These are phyloP conservation scores for Sebastes melanostomus DNA, from an alignment of 2,797 vertebrate species.

Conservation along the genomic window DNA sequence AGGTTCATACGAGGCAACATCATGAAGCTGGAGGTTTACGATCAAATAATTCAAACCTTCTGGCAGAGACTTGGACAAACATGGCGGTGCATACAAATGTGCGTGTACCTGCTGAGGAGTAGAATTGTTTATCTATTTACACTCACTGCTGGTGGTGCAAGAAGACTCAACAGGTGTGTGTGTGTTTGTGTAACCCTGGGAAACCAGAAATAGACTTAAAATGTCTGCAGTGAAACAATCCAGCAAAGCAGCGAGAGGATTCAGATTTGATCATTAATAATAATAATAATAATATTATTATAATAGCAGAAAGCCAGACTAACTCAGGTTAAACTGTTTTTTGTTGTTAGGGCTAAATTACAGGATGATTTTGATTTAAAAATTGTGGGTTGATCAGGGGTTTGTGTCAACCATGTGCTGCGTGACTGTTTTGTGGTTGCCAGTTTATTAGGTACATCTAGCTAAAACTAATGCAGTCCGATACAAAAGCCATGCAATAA, in stretches of 20 bases:
- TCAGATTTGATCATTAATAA: neutral
- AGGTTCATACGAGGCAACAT: neutral
- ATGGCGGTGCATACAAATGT: constrained; percentile 11
- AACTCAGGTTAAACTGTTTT: neutral
- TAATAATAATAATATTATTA: too few species aligned
- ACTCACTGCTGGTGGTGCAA: neutral
- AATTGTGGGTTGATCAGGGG: neutral
- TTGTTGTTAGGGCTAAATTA: neutral
- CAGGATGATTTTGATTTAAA: neutral
- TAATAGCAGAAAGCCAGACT: neutral
- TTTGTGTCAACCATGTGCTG: neutral
- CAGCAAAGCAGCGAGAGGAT: neutral
- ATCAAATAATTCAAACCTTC: neutral
- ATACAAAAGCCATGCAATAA: neutral
- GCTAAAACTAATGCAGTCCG: neutral
- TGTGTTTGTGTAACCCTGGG: neutral
- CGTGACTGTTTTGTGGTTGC: neutral
- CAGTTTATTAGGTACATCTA: neutral
- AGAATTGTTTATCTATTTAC: neutral
- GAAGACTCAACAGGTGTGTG: neutral
- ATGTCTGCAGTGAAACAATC: neutral
- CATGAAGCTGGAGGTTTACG: neutral
- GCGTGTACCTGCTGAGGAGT: neutral
- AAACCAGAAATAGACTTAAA: neutral
- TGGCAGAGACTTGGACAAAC: neutral